Conservation (phyloP, 2,797 vertebrate genomes). For the Atherinosoma microstoma region DNA sequence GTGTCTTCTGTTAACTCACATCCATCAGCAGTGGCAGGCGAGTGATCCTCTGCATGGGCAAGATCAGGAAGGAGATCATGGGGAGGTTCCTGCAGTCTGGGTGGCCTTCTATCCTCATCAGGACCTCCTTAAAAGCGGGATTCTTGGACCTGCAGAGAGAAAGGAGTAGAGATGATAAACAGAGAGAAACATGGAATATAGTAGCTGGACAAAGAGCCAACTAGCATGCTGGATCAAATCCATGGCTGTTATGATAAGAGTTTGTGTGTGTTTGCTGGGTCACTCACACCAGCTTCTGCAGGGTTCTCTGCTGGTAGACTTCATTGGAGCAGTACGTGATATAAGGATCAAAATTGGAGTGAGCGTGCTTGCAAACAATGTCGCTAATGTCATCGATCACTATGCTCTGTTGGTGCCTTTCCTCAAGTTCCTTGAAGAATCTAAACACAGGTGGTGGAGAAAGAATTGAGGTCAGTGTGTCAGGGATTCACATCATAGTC, state of each 20-base stretch:
- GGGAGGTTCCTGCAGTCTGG: slow-evolving; percentile 93
- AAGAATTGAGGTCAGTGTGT: slow-evolving; percentile 29
- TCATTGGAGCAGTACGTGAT: slow-evolving; percentile 98
- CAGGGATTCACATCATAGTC: slow-evolving; percentile 2
- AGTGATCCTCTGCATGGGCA: slow-evolving; percentile 98
- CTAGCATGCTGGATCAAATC: slow-evolving; percentile 33
- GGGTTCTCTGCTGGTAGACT: slow-evolving; percentile 96
- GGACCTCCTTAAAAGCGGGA: slow-evolving; percentile 89
- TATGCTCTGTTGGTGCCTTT: slow-evolving; percentile 90
- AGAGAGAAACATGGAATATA: not conserved
- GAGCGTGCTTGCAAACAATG: slow-evolving; percentile 90
- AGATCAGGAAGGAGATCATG: slow-evolving; percentile 98
- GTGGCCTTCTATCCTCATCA: slow-evolving; percentile 90
- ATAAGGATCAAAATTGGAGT: slow-evolving; percentile 93
- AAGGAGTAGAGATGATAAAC: not conserved
- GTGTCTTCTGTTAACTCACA: slow-evolving; percentile 82
- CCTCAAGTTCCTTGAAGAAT: slow-evolving; percentile 95
- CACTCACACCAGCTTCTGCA: slow-evolving; percentile 94
- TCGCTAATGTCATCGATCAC: slow-evolving; percentile 94
- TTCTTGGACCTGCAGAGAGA: slow-evolving; percentile 86
- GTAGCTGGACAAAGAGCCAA: not conserved
- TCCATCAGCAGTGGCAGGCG: slow-evolving; percentile 97
- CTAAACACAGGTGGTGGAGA: slow-evolving; percentile 69
- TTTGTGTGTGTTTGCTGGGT: slow-evolving; percentile 15
- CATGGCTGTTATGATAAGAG: slow-evolving; percentile 35